A percentile compares a stretch with the other conserved stretches of the same genome.
Conservation (phyloP, 2,797 vertebrate genomes). For the Helicolenus hilgendorfi region DNA sequence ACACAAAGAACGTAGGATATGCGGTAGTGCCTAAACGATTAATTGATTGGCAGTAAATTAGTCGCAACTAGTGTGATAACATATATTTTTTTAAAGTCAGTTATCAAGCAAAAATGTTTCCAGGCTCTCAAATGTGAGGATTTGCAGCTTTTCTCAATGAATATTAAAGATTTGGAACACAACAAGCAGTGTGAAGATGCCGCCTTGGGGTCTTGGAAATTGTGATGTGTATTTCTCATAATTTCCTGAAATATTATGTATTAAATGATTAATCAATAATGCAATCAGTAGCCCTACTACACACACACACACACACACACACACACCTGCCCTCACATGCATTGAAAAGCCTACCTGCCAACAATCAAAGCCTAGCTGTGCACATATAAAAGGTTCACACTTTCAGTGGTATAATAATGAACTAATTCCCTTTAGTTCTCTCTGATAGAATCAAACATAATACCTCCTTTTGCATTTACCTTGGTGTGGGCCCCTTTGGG, state of each 20-base stretch:
- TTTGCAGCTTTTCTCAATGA: too few species aligned
- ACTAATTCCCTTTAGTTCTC: background rate
- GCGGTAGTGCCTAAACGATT: background rate
- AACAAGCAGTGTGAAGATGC: background rate
- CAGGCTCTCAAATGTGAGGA: too few species aligned
- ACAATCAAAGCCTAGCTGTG: background rate
- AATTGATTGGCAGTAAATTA: background rate
- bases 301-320: background rate
- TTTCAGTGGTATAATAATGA: background rate
- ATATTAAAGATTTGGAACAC: too few species aligned
- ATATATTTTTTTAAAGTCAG: background rate
- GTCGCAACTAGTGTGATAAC: too few species aligned
- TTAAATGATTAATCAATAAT: background rate
- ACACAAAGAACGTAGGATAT: background rate
- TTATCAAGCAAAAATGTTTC: background rate
- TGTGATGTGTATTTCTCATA: background rate
- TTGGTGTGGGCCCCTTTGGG: conserved; percentile 89
- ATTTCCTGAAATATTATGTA: background rate
- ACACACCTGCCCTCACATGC: background rate
- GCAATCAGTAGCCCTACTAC: background rate
- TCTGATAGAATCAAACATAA: background rate
- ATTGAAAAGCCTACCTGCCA: background rate
- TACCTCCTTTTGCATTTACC: conserved; percentile 83
- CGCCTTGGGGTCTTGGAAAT: background rate
- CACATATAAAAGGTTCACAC: background rate